These are phyloP conservation scores for Gambelia wislizenii DNA, from an alignment of 2,797 vertebrate species.

Conservation along the genomic window DNA sequence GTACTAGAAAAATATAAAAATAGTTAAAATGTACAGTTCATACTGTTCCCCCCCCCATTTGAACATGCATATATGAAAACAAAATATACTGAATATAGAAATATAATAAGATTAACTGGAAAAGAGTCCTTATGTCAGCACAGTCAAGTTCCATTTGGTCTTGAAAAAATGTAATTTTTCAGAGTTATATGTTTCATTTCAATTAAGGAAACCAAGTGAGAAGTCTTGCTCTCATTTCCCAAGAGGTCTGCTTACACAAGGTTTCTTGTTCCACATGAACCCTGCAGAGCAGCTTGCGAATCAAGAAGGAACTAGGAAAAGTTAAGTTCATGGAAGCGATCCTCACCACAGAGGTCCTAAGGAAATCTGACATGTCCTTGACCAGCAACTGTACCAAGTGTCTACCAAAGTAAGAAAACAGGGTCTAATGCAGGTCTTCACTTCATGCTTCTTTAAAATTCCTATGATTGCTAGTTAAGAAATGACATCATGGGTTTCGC, in stretches of 20 bases:
- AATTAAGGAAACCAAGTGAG: conserved; percentile 37
- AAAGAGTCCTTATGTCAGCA: conserved; percentile 34
- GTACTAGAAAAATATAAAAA: conserved; percentile 81
- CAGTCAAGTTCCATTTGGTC: conserved; percentile 48
- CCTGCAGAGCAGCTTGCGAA: conserved; percentile 62
- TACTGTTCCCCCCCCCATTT: conserved; percentile 48
- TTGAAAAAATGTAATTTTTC: conserved; percentile 60
- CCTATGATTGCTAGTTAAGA: conserved; percentile 76
- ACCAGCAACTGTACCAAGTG: not conserved
- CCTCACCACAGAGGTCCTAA: conserved; percentile 31
- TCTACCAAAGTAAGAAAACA: conserved; percentile 44
- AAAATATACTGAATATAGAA: conserved; percentile 62
- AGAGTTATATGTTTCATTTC: conserved; percentile 44
- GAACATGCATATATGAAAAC: conserved; percentile 61
- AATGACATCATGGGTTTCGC: conserved; percentile 88
- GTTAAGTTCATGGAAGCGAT: not conserved
- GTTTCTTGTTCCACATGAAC: conserved; percentile 33
- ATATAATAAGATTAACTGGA: conserved; percentile 51
- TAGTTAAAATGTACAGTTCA: conserved; percentile 73
- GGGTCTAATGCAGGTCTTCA: not conserved
- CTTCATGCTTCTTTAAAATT: not conserved
- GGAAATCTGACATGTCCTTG: conserved; percentile 15
- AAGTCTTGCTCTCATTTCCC: conserved; percentile 21
- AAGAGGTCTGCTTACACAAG: conserved; percentile 8
- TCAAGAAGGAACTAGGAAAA: conserved; percentile 33